A percentile compares a stretch with the other conserved stretches of the same genome.
These are phyloP conservation scores for Gila robusta DNA, from an alignment of 2,797 vertebrate genomes.

Conservation along the genomic window DNA sequence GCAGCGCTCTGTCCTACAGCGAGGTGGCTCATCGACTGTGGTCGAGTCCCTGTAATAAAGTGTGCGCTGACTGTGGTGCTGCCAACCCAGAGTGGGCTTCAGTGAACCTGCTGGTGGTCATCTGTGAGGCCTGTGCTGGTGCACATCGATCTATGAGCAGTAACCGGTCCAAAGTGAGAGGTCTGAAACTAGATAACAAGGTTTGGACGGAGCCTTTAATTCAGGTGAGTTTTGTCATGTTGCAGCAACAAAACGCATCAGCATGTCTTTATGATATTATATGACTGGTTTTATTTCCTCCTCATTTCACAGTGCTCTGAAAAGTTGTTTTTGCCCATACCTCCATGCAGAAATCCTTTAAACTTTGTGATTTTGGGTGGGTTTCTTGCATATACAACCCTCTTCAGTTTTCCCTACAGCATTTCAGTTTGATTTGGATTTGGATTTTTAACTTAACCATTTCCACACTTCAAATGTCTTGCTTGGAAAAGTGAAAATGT, in stretches of 20 bases:
- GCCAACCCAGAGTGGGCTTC: slow-evolving; percentile 82
- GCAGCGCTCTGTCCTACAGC: slow-evolving; percentile 76
- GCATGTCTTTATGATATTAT: not conserved
- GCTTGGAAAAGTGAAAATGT: no score
- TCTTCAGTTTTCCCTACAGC: no score
- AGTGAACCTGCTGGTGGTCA: slow-evolving; percentile 78
- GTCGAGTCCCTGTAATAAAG: slow-evolving; percentile 77
- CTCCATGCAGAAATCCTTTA: no score
- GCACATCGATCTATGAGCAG: slow-evolving; percentile 69
- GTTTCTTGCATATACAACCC: no score
- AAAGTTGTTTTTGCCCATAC: no score
- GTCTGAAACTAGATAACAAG: slow-evolving; percentile 81
- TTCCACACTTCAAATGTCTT: no score
- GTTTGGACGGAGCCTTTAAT: slow-evolving; percentile 80
- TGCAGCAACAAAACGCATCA: not conserved
- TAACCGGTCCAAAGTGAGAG: slow-evolving; percentile 78
- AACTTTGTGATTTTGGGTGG: no score
- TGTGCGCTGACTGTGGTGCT: slow-evolving; percentile 76
- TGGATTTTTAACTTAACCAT: no score
- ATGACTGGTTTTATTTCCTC: not conserved
- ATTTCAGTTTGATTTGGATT: no score
- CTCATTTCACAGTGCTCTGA: no score
- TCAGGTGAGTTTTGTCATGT: slow-evolving; percentile 69
- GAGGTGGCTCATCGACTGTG: slow-evolving; percentile 76
- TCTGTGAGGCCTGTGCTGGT: slow-evolving; percentile 81